phyloP scores from a whole-genome alignment of 2,888 invertebrate genomes.

The Eupsilia transversa region DNA sequence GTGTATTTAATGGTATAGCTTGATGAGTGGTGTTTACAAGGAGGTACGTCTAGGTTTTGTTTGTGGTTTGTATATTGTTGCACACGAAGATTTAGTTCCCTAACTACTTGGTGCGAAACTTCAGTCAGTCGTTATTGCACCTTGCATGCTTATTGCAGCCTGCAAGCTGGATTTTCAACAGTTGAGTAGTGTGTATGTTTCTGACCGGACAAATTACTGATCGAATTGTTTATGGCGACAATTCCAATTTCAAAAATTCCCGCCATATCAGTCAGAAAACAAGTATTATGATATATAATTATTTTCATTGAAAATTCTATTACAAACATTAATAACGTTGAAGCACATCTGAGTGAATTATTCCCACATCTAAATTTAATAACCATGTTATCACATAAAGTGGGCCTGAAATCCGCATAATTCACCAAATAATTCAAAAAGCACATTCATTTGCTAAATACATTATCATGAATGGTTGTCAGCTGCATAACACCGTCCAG shows the following conservation, averaged over 20 bases:
- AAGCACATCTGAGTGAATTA: neutral
- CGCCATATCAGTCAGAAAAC: neutral
- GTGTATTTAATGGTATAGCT: slow-evolving; percentile 14
- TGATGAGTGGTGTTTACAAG: neutral
- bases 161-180: neutral
- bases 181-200: neutral
- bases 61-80: neutral
- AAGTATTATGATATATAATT: neutral
- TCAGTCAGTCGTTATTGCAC: too few relatives aligned
- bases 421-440: slow-evolving; percentile 18
- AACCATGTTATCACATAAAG: neutral
- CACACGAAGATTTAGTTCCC: neutral
- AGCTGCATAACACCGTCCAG: slow-evolving; percentile 42
- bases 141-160: too few relatives aligned
- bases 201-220: neutral
- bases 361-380: neutral
- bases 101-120: neutral
- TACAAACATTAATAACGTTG: neutral
- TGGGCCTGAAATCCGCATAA: neutral
- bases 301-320: neutral
- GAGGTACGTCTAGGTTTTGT: neutral
- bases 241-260: neutral
- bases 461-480: neutral
- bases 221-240: neutral
- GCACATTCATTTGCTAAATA: slow-evolving; percentile 7